phyloP scores from a whole-genome alignment of 2,113 vertebrate genomes.

The Isichthys henryi region DNA sequence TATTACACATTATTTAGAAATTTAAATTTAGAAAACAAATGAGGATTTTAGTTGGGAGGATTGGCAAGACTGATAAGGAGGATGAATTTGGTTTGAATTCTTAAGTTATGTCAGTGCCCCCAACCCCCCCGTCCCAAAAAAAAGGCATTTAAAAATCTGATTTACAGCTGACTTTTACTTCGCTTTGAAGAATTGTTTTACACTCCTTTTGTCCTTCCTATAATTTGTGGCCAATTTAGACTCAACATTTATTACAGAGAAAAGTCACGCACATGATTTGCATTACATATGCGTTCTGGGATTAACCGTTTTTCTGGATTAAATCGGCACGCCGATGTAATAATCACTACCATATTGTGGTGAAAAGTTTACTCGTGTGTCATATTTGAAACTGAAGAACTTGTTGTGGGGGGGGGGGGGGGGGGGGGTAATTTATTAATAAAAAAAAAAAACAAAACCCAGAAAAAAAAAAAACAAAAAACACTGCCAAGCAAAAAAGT shows the following conservation, averaged over 20 bases:
- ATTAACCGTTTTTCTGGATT: conserved; percentile 10
- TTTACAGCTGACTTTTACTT: conserved; percentile 8
- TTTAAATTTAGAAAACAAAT: not conserved
- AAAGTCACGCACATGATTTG: conserved; percentile 3
- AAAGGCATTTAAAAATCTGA: conserved; percentile 7
- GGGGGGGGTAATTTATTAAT: not conserved
- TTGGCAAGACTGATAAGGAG: conserved; percentile 4
- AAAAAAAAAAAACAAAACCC: no score
- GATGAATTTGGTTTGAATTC: conserved; percentile 9
- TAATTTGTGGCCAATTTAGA: conserved; percentile 12
- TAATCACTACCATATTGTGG: conserved; percentile 16
- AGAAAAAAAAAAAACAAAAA: no score
- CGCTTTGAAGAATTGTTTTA: conserved; percentile 9
- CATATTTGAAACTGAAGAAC: not conserved
- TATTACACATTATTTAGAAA: no score
- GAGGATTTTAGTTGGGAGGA: not conserved
- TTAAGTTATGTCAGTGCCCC: not conserved
- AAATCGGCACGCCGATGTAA: not conserved
- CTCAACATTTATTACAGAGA: not conserved
- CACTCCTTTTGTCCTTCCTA: not conserved
- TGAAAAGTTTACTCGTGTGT: conserved; percentile 2
- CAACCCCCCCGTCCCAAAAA: not conserved
- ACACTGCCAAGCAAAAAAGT: no score
- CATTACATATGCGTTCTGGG: not conserved
- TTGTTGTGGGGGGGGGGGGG: not conserved